These are phyloP conservation scores for Falco berigora DNA, from an alignment of 2,797 vertebrate species.

Conservation along the genomic window DNA sequence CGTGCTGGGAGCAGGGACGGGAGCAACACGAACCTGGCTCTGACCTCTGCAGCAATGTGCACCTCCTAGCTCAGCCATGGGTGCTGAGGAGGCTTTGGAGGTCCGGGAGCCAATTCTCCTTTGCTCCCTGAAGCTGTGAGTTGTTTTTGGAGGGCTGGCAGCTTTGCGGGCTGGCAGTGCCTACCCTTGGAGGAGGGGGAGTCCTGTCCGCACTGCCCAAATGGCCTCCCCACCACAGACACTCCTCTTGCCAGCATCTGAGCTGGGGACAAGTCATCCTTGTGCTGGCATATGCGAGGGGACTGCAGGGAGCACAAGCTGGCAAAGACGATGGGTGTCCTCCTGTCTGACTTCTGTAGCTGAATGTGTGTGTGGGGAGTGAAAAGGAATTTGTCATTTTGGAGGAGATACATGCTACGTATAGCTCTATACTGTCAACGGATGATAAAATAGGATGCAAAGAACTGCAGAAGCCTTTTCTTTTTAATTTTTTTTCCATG, in stretches of 20 bases:
- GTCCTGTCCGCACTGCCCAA: neutral
- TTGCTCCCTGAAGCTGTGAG: neutral
- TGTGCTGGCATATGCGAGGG: neutral
- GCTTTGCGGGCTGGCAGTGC: neutral
- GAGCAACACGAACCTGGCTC: neutral
- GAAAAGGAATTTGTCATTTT: neutral
- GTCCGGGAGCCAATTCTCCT: rapidly evolving
- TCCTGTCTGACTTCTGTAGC: neutral
- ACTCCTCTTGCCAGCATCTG: neutral
- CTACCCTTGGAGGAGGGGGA: neutral
- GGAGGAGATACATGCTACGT: neutral
- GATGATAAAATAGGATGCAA: neutral
- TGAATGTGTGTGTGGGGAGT: neutral
- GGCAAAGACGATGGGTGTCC: neutral
- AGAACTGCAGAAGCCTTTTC: neutral
- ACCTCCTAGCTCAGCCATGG: neutral
- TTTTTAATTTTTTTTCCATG: neutral
- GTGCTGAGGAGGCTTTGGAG: neutral
- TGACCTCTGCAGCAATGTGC: neutral
- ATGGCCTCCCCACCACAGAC: neutral
- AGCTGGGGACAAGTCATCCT: neutral
- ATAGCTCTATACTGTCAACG: neutral
- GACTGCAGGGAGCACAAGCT: neutral
- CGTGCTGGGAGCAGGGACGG: neutral
- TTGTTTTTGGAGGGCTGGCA: neutral